Evolutionary conservation across 2,113 vertebrate genomes (phyloP).

Genomic region (Probosciger aterrimus): DNA sequence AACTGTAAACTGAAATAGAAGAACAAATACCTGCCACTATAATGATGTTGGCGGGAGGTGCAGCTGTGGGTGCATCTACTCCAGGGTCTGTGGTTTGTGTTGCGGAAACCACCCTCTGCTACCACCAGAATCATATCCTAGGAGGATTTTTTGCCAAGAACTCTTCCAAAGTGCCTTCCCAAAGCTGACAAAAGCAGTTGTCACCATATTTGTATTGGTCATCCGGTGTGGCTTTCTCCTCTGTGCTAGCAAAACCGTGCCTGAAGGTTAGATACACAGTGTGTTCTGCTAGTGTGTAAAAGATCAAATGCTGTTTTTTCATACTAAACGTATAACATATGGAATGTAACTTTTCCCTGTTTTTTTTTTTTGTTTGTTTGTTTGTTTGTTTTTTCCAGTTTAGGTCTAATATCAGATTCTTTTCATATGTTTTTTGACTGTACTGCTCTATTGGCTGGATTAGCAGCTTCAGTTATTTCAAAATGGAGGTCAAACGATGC

Average conservation of each 20-base stretch:
- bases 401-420: conserved; percentile 98
- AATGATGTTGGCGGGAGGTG: background rate
- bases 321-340: background rate
- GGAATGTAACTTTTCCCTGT: conserved; percentile 30
- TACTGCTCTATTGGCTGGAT: conserved; percentile 93
- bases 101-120: background rate
- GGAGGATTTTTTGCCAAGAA: background rate
- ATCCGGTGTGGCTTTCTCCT: background rate
- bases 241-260: background rate
- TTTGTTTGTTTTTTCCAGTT: conserved; percentile 74
- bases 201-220: background rate
- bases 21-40: background rate
- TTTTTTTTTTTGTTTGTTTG: background rate
- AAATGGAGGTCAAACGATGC: conserved; percentile 96
- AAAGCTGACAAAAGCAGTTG: background rate
- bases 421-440: conserved; percentile 99
- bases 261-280: background rate
- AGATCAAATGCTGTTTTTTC: background rate
- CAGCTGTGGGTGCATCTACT: background rate
- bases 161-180: background rate
- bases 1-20: background rate
- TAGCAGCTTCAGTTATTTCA: conserved; percentile 97
- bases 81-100: background rate
- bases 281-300: background rate
- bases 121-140: background rate